Evolutionary conservation across 2,113 vertebrate genomes (phyloP).

Genomic region (Otolemur garnettii): DNA sequence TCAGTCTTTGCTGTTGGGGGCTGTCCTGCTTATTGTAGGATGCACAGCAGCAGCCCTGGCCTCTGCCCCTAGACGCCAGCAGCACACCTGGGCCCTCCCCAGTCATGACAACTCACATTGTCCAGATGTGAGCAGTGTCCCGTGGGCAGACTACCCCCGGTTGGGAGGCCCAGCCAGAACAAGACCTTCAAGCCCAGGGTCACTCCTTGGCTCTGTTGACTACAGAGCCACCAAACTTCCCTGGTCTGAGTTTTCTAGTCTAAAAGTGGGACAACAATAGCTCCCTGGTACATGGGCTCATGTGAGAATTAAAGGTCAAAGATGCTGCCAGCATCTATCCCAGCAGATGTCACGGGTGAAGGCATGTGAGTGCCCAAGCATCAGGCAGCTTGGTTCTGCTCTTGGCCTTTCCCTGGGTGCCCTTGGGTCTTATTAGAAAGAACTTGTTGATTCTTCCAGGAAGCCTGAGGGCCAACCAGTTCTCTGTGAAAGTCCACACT

Average conservation of each 20-base stretch:
- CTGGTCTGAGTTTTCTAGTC: not conserved
- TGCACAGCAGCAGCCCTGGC: not conserved
- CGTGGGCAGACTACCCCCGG: not conserved
- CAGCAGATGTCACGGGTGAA: rapidly evolving
- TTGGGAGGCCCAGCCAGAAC: not conserved
- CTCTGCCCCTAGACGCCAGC: not conserved
- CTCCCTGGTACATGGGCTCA: not conserved
- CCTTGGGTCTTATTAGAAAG: not conserved
- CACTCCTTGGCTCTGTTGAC: not conserved
- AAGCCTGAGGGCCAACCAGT: not conserved
- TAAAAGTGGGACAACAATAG: not conserved
- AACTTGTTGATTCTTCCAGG: not conserved
- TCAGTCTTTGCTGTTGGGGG: rapidly evolving
- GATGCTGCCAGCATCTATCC: rapidly evolving
- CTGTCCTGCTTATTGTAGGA: not conserved
- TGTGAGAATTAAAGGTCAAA: not conserved
- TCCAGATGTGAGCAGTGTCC: too few relatives aligned
- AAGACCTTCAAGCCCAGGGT: not conserved
- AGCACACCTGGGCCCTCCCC: not conserved
- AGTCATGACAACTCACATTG: too few relatives aligned
- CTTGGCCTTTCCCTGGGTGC: not conserved
- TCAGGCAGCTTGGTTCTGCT: not conserved
- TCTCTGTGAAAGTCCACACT: not conserved
- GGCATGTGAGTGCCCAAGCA: rapidly evolving
- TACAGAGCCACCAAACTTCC: not conserved